phyloP scores from a whole-genome alignment of 2,888 invertebrate species.

The Apamea anceps region DNA sequence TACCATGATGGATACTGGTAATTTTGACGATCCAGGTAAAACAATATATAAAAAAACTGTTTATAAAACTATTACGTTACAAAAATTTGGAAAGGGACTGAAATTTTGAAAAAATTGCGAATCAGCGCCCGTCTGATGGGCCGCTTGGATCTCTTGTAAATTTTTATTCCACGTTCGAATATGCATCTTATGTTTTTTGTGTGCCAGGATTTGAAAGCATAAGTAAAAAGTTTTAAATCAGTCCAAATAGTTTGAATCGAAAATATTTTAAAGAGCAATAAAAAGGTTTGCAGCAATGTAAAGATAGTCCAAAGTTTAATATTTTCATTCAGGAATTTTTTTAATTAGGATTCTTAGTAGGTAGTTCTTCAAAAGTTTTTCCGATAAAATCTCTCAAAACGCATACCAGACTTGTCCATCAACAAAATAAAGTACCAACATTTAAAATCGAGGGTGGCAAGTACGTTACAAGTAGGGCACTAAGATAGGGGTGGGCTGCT shows the following conservation, averaged over 20 bases:
- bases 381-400: not conserved
- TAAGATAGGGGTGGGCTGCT: conserved; percentile 77
- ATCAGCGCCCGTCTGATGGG: conserved; percentile 82
- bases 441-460: conserved; percentile 73
- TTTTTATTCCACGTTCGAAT: conserved; percentile 81
- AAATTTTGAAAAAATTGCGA: conserved; percentile 87
- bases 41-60: conserved; percentile 72
- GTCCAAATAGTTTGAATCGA: conserved; percentile 11
- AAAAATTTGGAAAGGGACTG: conserved; percentile 82
- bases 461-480: conserved; percentile 75
- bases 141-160: conserved; percentile 80
- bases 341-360: not conserved
- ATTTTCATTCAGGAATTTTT: not conserved
- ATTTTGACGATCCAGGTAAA: conserved; percentile 81
- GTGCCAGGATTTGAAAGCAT: conserved; percentile 61
- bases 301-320: not conserved
- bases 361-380: not conserved
- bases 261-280: conserved; percentile 3
- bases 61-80: conserved; percentile 78
- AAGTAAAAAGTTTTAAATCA: conserved; percentile 49
- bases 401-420: conserved; percentile 41
- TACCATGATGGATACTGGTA: conserved; percentile 85
- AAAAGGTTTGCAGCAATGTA: conserved; percentile 3
- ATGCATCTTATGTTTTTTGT: conserved; percentile 53
- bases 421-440: conserved; percentile 63